Conservation (phyloP, 2,888 invertebrate genomes). For the Aleiodes leptofemur region DNA sequence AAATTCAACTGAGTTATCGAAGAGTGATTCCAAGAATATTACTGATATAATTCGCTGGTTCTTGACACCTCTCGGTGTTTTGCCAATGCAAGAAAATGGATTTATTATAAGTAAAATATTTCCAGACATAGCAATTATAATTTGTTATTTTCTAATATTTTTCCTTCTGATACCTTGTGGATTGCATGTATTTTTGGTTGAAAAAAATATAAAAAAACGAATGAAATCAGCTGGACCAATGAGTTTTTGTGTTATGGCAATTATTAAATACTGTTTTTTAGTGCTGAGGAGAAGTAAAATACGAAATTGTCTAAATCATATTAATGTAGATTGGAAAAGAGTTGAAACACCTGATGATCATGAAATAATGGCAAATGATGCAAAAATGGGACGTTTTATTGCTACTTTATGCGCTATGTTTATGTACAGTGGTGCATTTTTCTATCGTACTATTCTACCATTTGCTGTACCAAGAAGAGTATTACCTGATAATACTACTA, state of each 20-base stretch:
- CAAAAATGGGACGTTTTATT: too few species aligned
- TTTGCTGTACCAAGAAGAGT: conserved; percentile 19
- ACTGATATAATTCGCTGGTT: conserved; percentile 44
- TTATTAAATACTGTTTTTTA: conserved; percentile 53
- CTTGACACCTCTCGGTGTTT: conserved; percentile 49
- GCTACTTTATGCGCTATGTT: too few species aligned
- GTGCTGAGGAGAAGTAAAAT: conserved; percentile 54
- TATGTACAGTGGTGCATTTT: too few species aligned
- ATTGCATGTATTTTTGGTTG: conserved; percentile 27
- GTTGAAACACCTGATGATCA: not conserved
- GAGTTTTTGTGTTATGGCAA: conserved; percentile 58
- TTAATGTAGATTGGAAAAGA: conserved; percentile 60
- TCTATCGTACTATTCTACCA: not conserved
- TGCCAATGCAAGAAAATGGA: conserved; percentile 34
- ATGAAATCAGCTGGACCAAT: conserved; percentile 59
- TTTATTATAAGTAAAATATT: not conserved
- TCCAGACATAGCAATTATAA: not conserved
- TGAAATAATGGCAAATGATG: too few species aligned
- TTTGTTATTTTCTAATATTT: conserved; percentile 32
- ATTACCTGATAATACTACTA: conserved; percentile 59
- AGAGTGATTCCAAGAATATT: conserved; percentile 40
- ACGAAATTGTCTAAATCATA: conserved; percentile 54
- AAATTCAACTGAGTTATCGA: not conserved
- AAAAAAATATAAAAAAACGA: not conserved
- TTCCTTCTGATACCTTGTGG: conserved; percentile 29